Conservation (phyloP, 2,888 invertebrate species). For the Spilosoma lubricipeda region DNA sequence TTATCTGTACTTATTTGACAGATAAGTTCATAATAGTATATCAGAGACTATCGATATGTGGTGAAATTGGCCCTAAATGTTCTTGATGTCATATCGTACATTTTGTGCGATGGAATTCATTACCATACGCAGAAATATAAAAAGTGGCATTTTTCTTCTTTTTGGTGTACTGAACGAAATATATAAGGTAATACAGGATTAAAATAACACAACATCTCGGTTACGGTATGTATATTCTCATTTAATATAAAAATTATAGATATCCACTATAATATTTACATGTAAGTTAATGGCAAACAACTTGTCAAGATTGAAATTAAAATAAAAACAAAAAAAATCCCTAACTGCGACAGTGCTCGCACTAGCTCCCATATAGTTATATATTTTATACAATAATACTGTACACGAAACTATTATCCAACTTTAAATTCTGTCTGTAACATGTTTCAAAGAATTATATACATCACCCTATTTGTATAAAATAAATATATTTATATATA, state of each 20-base stretch:
- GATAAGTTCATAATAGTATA: too few species aligned
- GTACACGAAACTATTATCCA: slow-evolving; percentile 40
- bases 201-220: slow-evolving; percentile 56
- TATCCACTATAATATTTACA: slow-evolving; percentile 83
- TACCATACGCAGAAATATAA: too few species aligned
- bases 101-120: too few species aligned
- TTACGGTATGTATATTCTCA: slow-evolving; percentile 78
- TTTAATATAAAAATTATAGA: slow-evolving; percentile 85
- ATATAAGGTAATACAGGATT: background rate
- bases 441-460: slow-evolving; percentile 15
- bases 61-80: too few species aligned
- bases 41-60: too few species aligned
- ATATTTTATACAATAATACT: slow-evolving; percentile 62
- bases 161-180: too few species aligned
- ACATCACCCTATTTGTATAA: background rate
- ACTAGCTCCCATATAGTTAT: slow-evolving; percentile 28
- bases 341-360: slow-evolving; percentile 23
- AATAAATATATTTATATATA: background rate
- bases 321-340: slow-evolving; percentile 35
- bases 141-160: too few species aligned
- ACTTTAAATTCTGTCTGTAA: slow-evolving; percentile 45
- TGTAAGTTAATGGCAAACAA: slow-evolving; percentile 82
- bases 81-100: too few species aligned
- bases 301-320: slow-evolving; percentile 69
- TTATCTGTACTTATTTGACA: too few species aligned